These are phyloP conservation scores for Indicator indicator DNA, from an alignment of 2,113 vertebrate species.

Conservation along the genomic window DNA sequence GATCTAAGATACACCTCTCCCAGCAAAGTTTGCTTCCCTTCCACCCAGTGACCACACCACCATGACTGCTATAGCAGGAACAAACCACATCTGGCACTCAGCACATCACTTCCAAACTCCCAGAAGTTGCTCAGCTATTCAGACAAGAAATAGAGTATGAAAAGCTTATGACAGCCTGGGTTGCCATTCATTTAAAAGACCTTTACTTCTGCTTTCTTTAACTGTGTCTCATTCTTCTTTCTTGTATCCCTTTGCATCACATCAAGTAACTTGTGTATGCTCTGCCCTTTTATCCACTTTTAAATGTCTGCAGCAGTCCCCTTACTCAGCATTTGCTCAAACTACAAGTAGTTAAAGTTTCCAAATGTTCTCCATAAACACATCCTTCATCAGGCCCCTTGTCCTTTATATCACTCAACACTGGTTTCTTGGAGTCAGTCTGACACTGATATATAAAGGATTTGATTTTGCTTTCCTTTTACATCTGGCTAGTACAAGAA, in stretches of 20 bases:
- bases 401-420: slow-evolving; percentile 64
- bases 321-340: background rate
- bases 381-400: slow-evolving; percentile 60
- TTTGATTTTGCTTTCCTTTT: slow-evolving; percentile 64
- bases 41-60: too few relatives aligned
- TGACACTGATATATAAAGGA: slow-evolving; percentile 62
- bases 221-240: background rate
- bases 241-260: background rate
- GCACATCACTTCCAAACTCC: background rate
- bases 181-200: background rate
- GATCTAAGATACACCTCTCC: background rate
- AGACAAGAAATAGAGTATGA: background rate
- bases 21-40: background rate
- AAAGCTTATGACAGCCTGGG: background rate
- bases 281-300: background rate
- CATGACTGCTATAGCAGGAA: background rate
- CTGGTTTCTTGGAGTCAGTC: slow-evolving; percentile 51
- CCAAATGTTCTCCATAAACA: slow-evolving; percentile 62
- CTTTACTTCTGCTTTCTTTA: background rate
- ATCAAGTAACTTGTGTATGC: background rate
- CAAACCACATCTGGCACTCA: background rate
- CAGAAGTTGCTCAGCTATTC: background rate
- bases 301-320: background rate
- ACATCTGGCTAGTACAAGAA: slow-evolving; percentile 38
- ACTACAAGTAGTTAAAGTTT: slow-evolving; percentile 57